Evolutionary conservation across 64 coral and sea anemone species (phyloP), one percentile per base, ranked within the genome.

Genomic region (Trachythela sp.): DNA sequence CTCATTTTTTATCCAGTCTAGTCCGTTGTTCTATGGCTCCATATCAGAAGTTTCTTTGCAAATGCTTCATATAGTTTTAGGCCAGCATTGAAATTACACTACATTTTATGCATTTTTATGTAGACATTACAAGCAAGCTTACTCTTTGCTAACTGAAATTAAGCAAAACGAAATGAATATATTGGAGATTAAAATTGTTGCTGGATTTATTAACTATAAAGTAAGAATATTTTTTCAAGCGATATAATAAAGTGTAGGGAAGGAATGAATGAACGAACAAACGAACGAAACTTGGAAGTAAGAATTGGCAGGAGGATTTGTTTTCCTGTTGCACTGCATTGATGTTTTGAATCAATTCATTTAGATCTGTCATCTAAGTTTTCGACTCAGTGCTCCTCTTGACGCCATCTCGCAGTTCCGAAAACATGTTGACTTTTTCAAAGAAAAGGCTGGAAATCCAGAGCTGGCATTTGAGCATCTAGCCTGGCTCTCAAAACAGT

Each of bases 401-500:
- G 96, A 99, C 95, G 96, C 96, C 35, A 99, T 99, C 30, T 99
- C 96, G 40, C 96, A 99, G 84, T 99, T 99, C 48, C 90, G 96
- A 38, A 99, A 91, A 85, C 96, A 99, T 99, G 96, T 99, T 34
- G 96, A 99, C 52, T 86, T 95, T 9, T 99, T 94, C 88, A 99
- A 99, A 90, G 93, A 99, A 86, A 99, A 95, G 77, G 91, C 89
- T 89, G 96, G 96, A 20, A 93, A 87, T 87, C 84, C 96, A 39
- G 93, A 99, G 26, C 84, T 99, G 17, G 96, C 96, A 15, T 99
- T 99, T 95, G 96, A 99, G 60, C 96, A 99, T 86, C 87, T 92
- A 33, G 96, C 96, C 35, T 99, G 96, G 96, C 58, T 99, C 0
- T 99, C 96, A n/a, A 99, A 99, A 93, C 96, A 99, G 96, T 99